A percentile compares a stretch with the other conserved stretches of the same genome.
Conservation (phyloP, 2,113 vertebrate genomes). For the Lasiurus cinereus region DNA sequence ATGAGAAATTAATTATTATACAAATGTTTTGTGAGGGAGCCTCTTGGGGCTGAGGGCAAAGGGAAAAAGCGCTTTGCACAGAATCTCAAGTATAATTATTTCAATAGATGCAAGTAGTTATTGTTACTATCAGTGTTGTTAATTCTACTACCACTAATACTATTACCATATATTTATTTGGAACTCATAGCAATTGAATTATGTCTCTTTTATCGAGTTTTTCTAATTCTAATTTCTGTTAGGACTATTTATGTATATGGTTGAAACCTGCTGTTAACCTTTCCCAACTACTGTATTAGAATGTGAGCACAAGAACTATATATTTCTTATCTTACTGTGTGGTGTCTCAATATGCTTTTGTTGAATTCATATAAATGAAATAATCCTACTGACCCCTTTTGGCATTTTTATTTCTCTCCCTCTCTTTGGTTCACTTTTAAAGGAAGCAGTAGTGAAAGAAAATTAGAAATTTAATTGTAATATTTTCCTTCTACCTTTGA, state of each 20-base stretch:
- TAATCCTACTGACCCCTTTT: not conserved
- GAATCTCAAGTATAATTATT: not conserved
- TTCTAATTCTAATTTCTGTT: conserved; percentile 5
- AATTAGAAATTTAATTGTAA: not conserved
- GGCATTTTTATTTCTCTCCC: conserved; percentile 37
- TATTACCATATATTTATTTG: not conserved
- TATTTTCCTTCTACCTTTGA: conserved; percentile 17
- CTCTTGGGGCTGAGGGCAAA: not conserved
- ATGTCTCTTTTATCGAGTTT: not conserved
- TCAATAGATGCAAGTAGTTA: not conserved
- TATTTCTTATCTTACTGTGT: conserved; percentile 7
- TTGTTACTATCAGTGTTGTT: not conserved
- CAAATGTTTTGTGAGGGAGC: not conserved
- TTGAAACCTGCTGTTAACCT: not conserved
- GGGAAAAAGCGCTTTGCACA: not conserved
- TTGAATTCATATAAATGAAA: conserved; percentile 43
- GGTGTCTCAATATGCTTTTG: not conserved
- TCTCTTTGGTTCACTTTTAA: conserved; percentile 15
- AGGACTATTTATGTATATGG: conserved; percentile 34
- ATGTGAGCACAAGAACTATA: not conserved
- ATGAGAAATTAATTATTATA: not conserved
- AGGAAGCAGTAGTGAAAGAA: conserved; percentile 48
- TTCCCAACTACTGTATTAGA: not conserved
- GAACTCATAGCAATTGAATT: conserved; percentile 11
- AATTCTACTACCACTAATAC: not conserved